Evolutionary conservation across 2,113 vertebrate genomes (phyloP), one percentile per base, ranked within the genome.

Genomic region (Forbesichthys papilliferus): DNA sequence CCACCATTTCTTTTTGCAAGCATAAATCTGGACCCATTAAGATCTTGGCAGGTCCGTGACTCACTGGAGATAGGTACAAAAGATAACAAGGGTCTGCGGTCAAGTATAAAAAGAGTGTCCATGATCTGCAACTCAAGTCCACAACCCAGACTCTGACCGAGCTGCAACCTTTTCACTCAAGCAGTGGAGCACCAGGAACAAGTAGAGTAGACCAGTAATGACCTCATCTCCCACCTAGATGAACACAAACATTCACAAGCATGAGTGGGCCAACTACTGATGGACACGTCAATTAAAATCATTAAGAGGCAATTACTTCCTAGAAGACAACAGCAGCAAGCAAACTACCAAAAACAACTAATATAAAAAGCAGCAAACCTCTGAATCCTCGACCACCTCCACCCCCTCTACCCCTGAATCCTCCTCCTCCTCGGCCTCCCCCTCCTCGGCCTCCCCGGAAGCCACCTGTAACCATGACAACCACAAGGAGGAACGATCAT

Each of bases 371-470:
- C 2, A 9, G 79, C 91, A 88, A 75, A 95, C 96, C 96, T 83
- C 95, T 92, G 64, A 93, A 92, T 75, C 93, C 91, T 27, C 94
- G 91, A 11, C 93, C 83, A 0, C 90, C 89, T 0, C 93, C 91
- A 77, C 95, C 86, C 9, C 92, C 90, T 82, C 86, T 59, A 60
- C 94, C 90, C 11, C 93, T 92, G 62, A 95, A 92, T 83, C 94
- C 91, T 74, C 93, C 91, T 74, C 93, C 93, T 61, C 95, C 92
- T 1, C 94, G 89, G 5, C 94, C 93, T 71, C 91, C 79, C 0
- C 92, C 89, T 71, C 93, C 86, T 83, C 90, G 81, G 0, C 91
- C 90, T 0, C 92, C 92, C 27, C 91, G 80, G 66, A 93, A 93
- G 20, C 92, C 91, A 55, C 93, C 93, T 94, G 73, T 52, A 72